These are phyloP conservation scores for Cryptotis parvus DNA, from an alignment of 2,113 vertebrate genomes.

Conservation along the genomic window DNA sequence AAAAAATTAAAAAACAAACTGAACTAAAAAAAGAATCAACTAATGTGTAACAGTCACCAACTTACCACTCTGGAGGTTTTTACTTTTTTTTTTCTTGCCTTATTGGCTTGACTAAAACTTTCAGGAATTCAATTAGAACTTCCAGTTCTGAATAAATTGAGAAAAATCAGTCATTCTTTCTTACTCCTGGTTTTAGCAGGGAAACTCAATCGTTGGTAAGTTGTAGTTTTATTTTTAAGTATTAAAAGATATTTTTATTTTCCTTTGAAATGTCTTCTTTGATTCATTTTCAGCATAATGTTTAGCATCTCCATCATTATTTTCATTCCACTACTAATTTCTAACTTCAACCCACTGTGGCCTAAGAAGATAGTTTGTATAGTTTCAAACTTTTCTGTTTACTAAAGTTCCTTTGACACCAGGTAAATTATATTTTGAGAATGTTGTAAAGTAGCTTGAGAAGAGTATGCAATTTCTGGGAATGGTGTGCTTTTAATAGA, in stretches of 20 bases:
- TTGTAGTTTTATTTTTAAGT: neutral
- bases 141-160: neutral
- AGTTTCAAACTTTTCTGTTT: too few relatives aligned
- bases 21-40: neutral
- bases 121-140: too few relatives aligned
- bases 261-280: conserved; percentile 27
- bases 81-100: neutral
- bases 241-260: neutral
- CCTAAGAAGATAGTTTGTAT: too few relatives aligned
- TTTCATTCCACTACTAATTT: too few relatives aligned
- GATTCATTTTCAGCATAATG: neutral
- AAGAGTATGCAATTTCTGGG: too few relatives aligned
- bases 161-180: neutral
- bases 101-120: neutral
- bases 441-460: too few relatives aligned
- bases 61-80: neutral
- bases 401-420: too few relatives aligned
- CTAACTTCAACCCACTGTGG: too few relatives aligned
- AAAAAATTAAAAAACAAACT: too few relatives aligned
- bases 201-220: neutral
- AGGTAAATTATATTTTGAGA: too few relatives aligned
- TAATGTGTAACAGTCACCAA: neutral
- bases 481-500: too few relatives aligned
- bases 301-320: too few relatives aligned
- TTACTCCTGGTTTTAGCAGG: neutral